Evolutionary conservation across 1,140 invertebrate genomes (phyloP), one percentile per base, ranked within the genome.

Genomic region (Ridgeia piscesae): DNA sequence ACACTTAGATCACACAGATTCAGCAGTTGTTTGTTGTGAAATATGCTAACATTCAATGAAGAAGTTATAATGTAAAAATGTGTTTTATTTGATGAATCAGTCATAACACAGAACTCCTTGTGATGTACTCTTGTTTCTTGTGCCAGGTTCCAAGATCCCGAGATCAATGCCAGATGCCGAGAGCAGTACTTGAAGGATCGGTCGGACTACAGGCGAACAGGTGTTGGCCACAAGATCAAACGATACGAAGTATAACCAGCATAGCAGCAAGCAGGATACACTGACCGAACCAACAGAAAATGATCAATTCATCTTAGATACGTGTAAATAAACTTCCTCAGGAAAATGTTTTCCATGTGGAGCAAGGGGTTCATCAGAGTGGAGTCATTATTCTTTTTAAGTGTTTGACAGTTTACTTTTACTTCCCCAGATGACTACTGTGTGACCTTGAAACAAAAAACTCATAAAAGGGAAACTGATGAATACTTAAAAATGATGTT

Each of bases 111-210:
- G n/a, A n/a, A 42, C 42, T 42, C 4, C 42, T 6, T 4, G 42
- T 93, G 90, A 27, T 33, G 77, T 77, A 35, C 50, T 91, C 50
- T 93, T 33, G 88, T 42, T 48, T 21, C 35, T 90, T 21, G n/a
- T 11, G 34, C 35, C 90, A 95, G 95, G 93, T 96, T 94, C 92
- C 34, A 97, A 92, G 97, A 99, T 96, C 96, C 97, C 94, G 96
- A 97, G 0, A 98, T 99, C 94, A 97, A 96, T 94, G 96, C 97
- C 91, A 94, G 97, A 93, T 98, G 98, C 94, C 97, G 96, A 92
- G 96, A 98, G 94, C 97, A 98, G 95, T 99, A 99, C 96, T 96
- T 99, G 93, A 94, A 97, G 35, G 97, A 98, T 95, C 97, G 98
- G 94, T 97, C 97, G 93, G 97, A 98, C 95, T 99, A 97, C 94